phyloP scores from a whole-genome alignment of 2,113 vertebrate species.

The Pagrus major region DNA sequence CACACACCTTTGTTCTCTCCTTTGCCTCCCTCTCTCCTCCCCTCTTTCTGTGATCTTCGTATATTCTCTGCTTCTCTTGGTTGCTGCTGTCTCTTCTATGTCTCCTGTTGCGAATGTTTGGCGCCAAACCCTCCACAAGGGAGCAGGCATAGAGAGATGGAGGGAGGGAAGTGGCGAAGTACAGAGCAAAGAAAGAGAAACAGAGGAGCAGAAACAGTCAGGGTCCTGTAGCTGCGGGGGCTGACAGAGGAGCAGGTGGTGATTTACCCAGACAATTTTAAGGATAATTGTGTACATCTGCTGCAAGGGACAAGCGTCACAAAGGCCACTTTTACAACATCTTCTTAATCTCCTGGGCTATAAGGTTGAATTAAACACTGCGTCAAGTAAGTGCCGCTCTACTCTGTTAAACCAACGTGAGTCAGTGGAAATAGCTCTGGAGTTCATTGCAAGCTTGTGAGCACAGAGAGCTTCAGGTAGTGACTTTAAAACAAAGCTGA shows the following conservation, averaged over 20 bases:
- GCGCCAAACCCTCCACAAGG: slow-evolving; percentile 42
- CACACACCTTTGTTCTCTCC: slow-evolving; percentile 35
- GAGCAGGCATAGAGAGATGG: slow-evolving; percentile 5
- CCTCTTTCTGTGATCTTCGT: slow-evolving; percentile 42
- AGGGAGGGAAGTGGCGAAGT: background rate
- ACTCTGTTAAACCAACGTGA: slow-evolving; percentile 11
- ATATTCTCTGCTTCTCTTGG: slow-evolving; percentile 43
- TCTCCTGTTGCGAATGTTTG: slow-evolving; percentile 53
- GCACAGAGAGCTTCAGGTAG: slow-evolving; percentile 17
- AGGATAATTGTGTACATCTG: slow-evolving; percentile 73
- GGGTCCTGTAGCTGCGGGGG: slow-evolving; percentile 38
- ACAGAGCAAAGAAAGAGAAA: slow-evolving; percentile 34
- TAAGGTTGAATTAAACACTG: slow-evolving; percentile 24
- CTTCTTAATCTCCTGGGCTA: slow-evolving; percentile 24
- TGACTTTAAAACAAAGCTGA: slow-evolving; percentile 25
- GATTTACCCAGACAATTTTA: slow-evolving; percentile 72
- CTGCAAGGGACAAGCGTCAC: slow-evolving; percentile 58
- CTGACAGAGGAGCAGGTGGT: slow-evolving; percentile 71
- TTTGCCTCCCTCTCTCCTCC: background rate
- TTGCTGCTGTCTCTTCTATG: slow-evolving; percentile 41
- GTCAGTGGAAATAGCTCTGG: slow-evolving; percentile 2
- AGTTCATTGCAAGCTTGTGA: slow-evolving; percentile 12
- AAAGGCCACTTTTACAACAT: slow-evolving; percentile 39
- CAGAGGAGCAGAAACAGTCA: slow-evolving; percentile 31
- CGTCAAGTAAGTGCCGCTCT: slow-evolving; percentile 1